Conservation (phyloP, 2,888 invertebrate genomes). For the Lasioglossum vierecki region DNA sequence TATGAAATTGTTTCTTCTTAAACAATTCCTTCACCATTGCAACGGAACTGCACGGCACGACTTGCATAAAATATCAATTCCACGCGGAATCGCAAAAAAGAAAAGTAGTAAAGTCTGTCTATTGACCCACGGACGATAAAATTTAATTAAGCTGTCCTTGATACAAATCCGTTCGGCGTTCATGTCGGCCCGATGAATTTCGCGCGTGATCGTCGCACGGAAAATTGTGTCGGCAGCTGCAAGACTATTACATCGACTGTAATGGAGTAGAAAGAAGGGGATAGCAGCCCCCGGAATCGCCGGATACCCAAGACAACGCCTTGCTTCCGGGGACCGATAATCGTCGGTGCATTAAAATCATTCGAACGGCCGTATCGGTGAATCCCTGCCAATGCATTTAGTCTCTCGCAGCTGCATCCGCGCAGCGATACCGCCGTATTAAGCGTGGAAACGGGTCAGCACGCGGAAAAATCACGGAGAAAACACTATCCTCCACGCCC, state of each 20-base stretch:
- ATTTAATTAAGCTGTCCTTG: slow-evolving; percentile 11
- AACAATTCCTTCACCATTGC: not conserved
- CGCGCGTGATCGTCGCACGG: slow-evolving; percentile 18
- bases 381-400: slow-evolving; percentile 57
- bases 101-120: slow-evolving; percentile 14
- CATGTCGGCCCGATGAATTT: slow-evolving; percentile 9
- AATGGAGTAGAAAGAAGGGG: slow-evolving; percentile 55
- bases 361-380: slow-evolving; percentile 53
- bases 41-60: not conserved
- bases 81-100: not conserved
- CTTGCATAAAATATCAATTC: not conserved
- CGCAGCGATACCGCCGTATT: slow-evolving; percentile 55
- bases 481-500: slow-evolving; percentile 22
- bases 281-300: slow-evolving; percentile 19
- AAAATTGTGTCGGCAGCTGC: slow-evolving; percentile 36
- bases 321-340: slow-evolving; percentile 39
- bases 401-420: slow-evolving; percentile 48
- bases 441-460: slow-evolving; percentile 45
- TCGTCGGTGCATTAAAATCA: slow-evolving; percentile 68
- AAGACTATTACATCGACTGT: slow-evolving; percentile 45
- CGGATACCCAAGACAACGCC: slow-evolving; percentile 34
- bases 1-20: too few species aligned
- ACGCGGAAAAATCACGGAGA: slow-evolving; percentile 43
- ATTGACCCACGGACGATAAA: slow-evolving; percentile 13
- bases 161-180: not conserved